A percentile compares a stretch with the other conserved stretches of the same genome.
Evolutionary conservation across 2,888 invertebrate genomes (phyloP).

Genomic region (Drosophila histrio): DNA sequence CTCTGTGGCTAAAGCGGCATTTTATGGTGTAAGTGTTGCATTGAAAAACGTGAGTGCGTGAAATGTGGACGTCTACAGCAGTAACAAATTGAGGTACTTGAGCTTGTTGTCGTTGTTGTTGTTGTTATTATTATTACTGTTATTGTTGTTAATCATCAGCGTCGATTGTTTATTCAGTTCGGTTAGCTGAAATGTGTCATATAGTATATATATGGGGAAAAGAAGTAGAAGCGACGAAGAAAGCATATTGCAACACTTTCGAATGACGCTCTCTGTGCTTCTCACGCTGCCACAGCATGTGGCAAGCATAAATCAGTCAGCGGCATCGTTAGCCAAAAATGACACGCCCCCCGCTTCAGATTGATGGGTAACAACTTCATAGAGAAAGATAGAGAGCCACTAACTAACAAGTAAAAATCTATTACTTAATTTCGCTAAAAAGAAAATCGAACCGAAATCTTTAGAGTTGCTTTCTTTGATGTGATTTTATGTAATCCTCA

Average conservation of each 20-base stretch:
- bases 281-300: conserved; percentile 26
- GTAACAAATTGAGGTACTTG: conserved; percentile 34
- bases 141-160: conserved; percentile 56
- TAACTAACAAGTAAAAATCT: conserved; percentile 35
- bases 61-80: conserved; percentile 43
- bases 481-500: conserved; percentile 61
- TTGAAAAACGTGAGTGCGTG: conserved; percentile 76
- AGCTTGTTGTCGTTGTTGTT: conserved; percentile 22
- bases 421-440: conserved; percentile 73
- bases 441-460: conserved; percentile 39
- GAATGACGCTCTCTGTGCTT: conserved; percentile 23
- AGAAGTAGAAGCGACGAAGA: conserved; percentile 9
- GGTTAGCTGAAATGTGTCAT: conserved; percentile 27
- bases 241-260: conserved; percentile 20
- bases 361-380: background rate
- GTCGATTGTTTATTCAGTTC: conserved; percentile 19
- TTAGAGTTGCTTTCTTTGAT: conserved; percentile 22
- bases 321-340: conserved; percentile 48
- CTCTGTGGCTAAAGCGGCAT: conserved; percentile 33
- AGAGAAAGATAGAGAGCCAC: background rate
- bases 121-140: conserved; percentile 34
- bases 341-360: conserved; percentile 9
- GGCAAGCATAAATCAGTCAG: conserved; percentile 32
- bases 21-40: conserved; percentile 54
- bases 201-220: background rate